These are phyloP conservation scores for Eledona agricola DNA, from an alignment of 2,888 invertebrate species.

Conservation along the genomic window DNA sequence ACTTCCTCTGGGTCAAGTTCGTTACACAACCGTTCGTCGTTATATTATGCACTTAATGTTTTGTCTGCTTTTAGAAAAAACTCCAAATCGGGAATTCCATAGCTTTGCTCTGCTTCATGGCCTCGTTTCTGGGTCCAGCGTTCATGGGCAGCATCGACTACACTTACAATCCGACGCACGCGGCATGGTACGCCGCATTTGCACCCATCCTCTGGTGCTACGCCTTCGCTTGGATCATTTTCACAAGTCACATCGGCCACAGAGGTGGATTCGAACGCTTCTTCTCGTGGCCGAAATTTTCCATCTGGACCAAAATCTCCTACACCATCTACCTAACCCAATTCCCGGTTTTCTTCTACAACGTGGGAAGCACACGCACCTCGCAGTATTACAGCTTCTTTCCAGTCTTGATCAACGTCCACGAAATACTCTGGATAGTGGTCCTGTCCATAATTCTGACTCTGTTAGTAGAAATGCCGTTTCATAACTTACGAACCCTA, in stretches of 20 bases:
- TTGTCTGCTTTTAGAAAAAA: conserved; percentile 61
- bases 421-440: conserved; percentile 68
- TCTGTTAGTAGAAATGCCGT: conserved; percentile 73
- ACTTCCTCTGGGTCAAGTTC: conserved; percentile 64
- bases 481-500: conserved; percentile 72
- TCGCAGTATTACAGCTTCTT: conserved; percentile 69
- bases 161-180: conserved; percentile 69
- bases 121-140: conserved; percentile 69
- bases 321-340: conserved; percentile 76
- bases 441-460: conserved; percentile 67
- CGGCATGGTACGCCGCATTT: conserved; percentile 75
- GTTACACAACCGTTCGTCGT: conserved; percentile 15
- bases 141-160: conserved; percentile 72
- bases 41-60: conserved; percentile 5
- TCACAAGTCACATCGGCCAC: conserved; percentile 71
- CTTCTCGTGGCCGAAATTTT: conserved; percentile 70
- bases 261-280: conserved; percentile 65
- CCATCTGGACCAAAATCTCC: conserved; percentile 73
- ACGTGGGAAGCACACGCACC: conserved; percentile 70
- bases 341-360: conserved; percentile 76
- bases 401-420: conserved; percentile 67
- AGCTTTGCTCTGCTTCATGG: conserved; percentile 64
- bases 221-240: conserved; percentile 74
- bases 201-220: conserved; percentile 75
- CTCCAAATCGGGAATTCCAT: conserved; percentile 67